A percentile compares a stretch with the other conserved stretches of the same genome.
phyloP scores from a whole-genome alignment of 2,113 vertebrate species.

The Scytalopus superciliaris region DNA sequence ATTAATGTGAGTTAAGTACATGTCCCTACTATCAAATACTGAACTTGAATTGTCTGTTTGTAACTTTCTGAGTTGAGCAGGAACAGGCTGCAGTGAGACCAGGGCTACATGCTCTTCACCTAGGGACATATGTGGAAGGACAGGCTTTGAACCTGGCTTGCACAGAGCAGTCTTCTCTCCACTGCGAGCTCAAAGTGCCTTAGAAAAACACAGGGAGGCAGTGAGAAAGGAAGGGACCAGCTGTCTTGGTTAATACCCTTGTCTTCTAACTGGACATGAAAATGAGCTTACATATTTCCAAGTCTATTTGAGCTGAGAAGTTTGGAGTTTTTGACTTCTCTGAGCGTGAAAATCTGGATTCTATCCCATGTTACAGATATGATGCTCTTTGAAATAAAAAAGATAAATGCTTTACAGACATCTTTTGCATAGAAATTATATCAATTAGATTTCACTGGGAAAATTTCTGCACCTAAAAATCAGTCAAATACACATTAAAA shows the following conservation, averaged over 20 bases:
- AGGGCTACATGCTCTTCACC: not conserved
- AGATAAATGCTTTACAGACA: slow-evolving; percentile 64
- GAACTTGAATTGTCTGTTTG: not conserved
- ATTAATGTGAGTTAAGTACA: not conserved
- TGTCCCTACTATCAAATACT: not conserved
- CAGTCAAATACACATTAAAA: slow-evolving; percentile 63
- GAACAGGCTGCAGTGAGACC: not conserved
- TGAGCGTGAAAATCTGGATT: slow-evolving; percentile 19
- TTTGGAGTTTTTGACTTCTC: not conserved
- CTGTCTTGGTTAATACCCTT: not conserved
- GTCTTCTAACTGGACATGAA: not conserved
- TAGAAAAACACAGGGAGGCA: not conserved
- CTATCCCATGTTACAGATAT: slow-evolving; percentile 27
- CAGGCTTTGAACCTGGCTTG: not conserved
- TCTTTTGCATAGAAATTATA: slow-evolving; percentile 64
- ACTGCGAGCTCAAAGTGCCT: not conserved
- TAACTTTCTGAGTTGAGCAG: not conserved
- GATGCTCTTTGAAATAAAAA: slow-evolving; percentile 51
- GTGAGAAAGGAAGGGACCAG: not conserved
- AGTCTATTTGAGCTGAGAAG: not conserved
- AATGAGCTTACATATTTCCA: not conserved
- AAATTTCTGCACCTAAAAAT: slow-evolving; percentile 65
- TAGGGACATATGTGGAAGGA: not conserved
- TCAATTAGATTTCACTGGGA: slow-evolving; percentile 66
- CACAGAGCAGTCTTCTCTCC: not conserved